These are phyloP conservation scores for Sphinx pinastri DNA, from an alignment of 2,888 invertebrate species.

Conservation along the genomic window DNA sequence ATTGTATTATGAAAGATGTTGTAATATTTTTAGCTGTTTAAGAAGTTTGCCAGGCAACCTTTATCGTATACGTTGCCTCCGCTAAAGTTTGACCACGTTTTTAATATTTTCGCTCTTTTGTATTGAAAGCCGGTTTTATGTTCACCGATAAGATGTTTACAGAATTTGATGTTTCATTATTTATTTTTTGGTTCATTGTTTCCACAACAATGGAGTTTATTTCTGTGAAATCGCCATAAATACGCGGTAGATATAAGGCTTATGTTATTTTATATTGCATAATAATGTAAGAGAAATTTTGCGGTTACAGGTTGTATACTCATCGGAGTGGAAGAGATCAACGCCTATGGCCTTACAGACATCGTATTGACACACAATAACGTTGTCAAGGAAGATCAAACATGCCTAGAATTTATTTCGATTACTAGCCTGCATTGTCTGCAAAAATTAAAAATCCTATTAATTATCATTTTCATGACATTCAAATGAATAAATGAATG, in stretches of 20 bases:
- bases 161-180: conserved; percentile 20
- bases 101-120: conserved; percentile 14
- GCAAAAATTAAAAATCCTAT: no score
- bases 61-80: background rate
- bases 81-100: conserved; percentile 4
- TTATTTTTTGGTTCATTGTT: conserved; percentile 16
- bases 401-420: no score
- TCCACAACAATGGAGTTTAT: conserved; percentile 10
- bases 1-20: background rate
- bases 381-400: background rate
- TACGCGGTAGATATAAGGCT: background rate
- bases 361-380: background rate
- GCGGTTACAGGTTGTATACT: background rate
- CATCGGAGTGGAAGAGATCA: background rate
- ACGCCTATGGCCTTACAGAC: background rate
- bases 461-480: no score
- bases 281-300: background rate
- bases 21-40: background rate
- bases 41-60: background rate
- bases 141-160: background rate
- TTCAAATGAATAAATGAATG: no score
- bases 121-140: conserved; percentile 2
- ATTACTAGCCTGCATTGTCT: no score
- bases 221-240: conserved; percentile 2
- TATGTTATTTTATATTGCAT: background rate